Evolutionary conservation across 2,797 vertebrate genomes (phyloP).

Genomic region (Lemur catta): DNA sequence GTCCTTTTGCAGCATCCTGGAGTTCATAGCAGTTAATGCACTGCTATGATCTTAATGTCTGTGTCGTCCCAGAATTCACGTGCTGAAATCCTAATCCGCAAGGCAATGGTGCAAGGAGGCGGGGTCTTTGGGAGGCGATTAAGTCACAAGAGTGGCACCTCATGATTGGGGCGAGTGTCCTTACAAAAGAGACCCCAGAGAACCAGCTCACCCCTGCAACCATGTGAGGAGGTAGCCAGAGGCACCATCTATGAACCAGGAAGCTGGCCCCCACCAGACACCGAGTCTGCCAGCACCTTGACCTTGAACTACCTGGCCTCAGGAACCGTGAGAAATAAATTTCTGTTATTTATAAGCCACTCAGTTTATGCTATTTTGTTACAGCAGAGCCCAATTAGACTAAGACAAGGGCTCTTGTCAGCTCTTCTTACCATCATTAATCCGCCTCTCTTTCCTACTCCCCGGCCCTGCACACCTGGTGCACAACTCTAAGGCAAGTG

Average conservation of each 20-base stretch:
- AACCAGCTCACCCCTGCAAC: not conserved
- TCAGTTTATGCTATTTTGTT: not conserved
- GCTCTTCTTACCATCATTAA: fast-evolving
- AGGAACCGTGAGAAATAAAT: not conserved
- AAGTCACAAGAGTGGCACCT: not conserved
- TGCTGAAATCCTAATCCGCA: not conserved
- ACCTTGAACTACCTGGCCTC: not conserved
- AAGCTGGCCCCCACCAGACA: too few relatives aligned
- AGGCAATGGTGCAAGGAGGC: too few relatives aligned
- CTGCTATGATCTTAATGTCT: not conserved
- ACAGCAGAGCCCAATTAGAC: not conserved
- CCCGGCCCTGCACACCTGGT: fast-evolving
- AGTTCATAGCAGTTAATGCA: fast-evolving
- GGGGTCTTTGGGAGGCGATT: not conserved
- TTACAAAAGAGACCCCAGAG: not conserved
- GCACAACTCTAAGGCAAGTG: fast-evolving
- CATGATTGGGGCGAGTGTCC: not conserved
- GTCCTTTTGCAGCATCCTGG: too few relatives aligned
- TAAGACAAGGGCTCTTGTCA: not conserved
- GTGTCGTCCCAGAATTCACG: not conserved
- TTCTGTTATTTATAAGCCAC: not conserved
- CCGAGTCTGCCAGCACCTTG: not conserved
- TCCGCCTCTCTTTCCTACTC: fast-evolving
- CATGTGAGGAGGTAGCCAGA: not conserved
- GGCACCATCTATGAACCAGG: not conserved